Conservation (phyloP, 1,140 invertebrate species). For the Phocides pigmalion region DNA sequence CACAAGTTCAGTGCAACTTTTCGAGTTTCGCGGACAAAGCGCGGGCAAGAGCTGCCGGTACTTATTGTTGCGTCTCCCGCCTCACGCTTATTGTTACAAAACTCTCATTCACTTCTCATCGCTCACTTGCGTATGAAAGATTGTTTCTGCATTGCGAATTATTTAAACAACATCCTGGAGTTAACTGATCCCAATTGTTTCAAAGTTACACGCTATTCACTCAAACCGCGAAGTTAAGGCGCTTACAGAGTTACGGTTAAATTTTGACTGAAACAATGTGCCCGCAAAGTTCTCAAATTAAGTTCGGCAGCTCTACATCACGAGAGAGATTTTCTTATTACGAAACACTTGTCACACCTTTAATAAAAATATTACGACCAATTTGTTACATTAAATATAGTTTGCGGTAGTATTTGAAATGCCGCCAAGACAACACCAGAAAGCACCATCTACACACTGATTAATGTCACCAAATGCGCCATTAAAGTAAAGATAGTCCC, state of each 20-base stretch:
- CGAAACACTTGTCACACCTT: conserved; percentile 48
- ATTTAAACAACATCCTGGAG: neutral
- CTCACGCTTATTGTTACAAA: conserved; percentile 50
- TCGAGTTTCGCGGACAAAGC: conserved; percentile 54
- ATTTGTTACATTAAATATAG: conserved; percentile 68
- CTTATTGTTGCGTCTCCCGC: conserved; percentile 49
- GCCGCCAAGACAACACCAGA: conserved; percentile 64
- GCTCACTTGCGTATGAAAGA: conserved; percentile 39
- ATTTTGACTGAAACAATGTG: conserved; percentile 1
- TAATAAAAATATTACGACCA: conserved; percentile 51
- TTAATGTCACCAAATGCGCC: conserved; percentile 69
- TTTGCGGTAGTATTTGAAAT: conserved; percentile 70
- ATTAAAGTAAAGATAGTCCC: conserved; percentile 67
- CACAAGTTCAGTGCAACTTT: conserved; percentile 54
- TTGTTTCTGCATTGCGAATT: conserved; percentile 47
- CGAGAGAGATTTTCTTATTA: conserved; percentile 15
- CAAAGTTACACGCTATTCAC: neutral
- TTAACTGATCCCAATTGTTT: conserved; percentile 1
- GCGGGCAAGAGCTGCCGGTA: conserved; percentile 41
- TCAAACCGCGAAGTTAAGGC: neutral
- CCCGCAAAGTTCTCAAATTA: neutral
- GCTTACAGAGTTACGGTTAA: conserved; percentile 16
- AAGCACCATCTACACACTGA: conserved; percentile 60
- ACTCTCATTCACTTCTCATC: conserved; percentile 45
- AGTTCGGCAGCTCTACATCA: neutral